phyloP scores from a whole-genome alignment of 1,140 invertebrate species.

The Archegozetes longisetosus region DNA sequence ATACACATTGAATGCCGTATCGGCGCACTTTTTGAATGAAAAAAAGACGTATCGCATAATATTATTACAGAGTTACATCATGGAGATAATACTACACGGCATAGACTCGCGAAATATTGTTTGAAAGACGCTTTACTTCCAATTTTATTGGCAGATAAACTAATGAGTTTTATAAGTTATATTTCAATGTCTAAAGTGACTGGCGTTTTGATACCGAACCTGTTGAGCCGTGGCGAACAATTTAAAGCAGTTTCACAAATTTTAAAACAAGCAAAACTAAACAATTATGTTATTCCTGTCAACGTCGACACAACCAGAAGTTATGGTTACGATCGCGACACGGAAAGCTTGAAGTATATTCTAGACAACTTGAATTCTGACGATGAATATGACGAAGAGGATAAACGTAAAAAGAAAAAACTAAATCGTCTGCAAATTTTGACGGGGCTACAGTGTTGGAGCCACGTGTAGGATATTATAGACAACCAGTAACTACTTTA shows the following conservation, averaged over 20 bases:
- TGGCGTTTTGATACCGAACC: background rate
- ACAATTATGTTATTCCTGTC: too few species aligned
- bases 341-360: too few species aligned
- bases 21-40: too few species aligned
- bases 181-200: too few species aligned
- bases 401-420: too few species aligned
- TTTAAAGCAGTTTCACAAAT: background rate
- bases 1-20: too few species aligned
- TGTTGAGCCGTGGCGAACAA: background rate
- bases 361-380: too few species aligned
- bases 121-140: background rate
- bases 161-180: too few species aligned
- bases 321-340: too few species aligned
- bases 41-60: background rate
- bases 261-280: background rate
- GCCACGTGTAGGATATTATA: constrained; percentile 48
- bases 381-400: too few species aligned
- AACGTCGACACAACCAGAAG: too few species aligned
- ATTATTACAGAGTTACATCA: background rate
- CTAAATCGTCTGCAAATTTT: background rate
- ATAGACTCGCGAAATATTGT: background rate
- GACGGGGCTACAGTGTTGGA: constrained; percentile 78
- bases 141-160: background rate
- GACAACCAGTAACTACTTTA: constrained; percentile 63
- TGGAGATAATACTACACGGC: background rate